Evolutionary conservation across 2,113 vertebrate species (phyloP).

Genomic region (Trochalopteron elliotii): DNA sequence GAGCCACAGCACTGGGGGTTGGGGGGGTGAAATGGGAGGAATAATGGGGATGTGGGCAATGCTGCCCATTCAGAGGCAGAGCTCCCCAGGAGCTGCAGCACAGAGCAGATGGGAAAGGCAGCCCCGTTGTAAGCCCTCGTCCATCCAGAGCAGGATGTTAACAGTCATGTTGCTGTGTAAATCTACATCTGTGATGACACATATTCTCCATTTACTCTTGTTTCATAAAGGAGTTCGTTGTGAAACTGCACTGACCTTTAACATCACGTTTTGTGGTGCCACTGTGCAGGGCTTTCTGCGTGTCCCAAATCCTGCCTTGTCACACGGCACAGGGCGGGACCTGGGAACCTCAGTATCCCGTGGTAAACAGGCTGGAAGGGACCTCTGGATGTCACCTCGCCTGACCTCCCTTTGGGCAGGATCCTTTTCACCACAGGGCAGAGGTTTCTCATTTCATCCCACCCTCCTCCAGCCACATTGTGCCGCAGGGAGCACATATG

Average conservation of each 20-base stretch:
- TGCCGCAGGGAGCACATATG: background rate
- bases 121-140: rapidly evolving
- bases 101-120: background rate
- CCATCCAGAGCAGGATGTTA: background rate
- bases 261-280: background rate
- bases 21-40: background rate
- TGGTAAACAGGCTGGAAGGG: background rate
- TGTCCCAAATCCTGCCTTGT: rapidly evolving
- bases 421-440: background rate
- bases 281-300: background rate
- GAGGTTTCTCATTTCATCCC: background rate
- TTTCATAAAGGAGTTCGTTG: background rate
- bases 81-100: background rate
- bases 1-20: rapidly evolving
- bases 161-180: background rate
- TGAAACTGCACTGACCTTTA: background rate
- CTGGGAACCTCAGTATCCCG: rapidly evolving
- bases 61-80: rapidly evolving
- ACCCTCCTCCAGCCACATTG: background rate
- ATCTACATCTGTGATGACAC: background rate
- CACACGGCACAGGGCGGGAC: background rate
- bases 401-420: background rate
- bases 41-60: rapidly evolving
- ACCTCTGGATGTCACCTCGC: background rate
- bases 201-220: background rate